Base-by-base conservation (phyloP, 2,797 vertebrate genomes). In the Ceyx erithaca region DNA sequence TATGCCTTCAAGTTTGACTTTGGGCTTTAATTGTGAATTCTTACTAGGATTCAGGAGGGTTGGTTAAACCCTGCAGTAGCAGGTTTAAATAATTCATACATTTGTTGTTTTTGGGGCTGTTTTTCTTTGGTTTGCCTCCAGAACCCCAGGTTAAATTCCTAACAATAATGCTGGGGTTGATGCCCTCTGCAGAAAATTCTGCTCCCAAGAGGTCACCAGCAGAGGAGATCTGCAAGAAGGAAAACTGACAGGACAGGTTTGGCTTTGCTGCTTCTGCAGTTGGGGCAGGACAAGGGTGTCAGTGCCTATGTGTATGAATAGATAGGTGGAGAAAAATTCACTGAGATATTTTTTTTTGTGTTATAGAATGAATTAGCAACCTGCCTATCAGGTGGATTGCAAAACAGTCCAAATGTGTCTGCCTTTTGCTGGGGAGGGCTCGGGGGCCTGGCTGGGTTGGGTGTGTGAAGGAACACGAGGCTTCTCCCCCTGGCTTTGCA, bases 271-370 rank as follows among this genome's bases (percentile, higher is more conserved):
- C 26, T 40, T 9, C 57, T 22, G 10, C 48, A 58, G 26, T 41
- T 57, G 5, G 2, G 20, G 37, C 11, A 21, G 41, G 52, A 46
- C 14, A 15, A 43, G 19, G 11, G 9, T 28, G 18, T 46, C 49
- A 57, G 40, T 46, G 4, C 0, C 0, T 20, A 2, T 25, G 23
- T 12, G 2, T 43, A 3, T 25, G 35, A 61, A 35, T 5, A 9
- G 40, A 55, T 2, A 9, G 31, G 28, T 30, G 48, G 63, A 25
- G 48, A 51, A 69, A 41, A 46, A 22, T 7, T 2, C 26, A 30
- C 45, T 58, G 6, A 2, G 4, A 14, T 48, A 3, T 9, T 20
- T 30, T 54, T 43, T 58, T 43, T 58, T 46, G 9, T 26, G 49
- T 72, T 72, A n/a, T 2, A 26, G 16, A 51, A 17, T 3, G 18